A percentile compares a stretch with the other conserved stretches of the same genome.
These are phyloP conservation scores for Tangara arthus DNA, from an alignment of 2,797 vertebrate species.

Conservation along the genomic window DNA sequence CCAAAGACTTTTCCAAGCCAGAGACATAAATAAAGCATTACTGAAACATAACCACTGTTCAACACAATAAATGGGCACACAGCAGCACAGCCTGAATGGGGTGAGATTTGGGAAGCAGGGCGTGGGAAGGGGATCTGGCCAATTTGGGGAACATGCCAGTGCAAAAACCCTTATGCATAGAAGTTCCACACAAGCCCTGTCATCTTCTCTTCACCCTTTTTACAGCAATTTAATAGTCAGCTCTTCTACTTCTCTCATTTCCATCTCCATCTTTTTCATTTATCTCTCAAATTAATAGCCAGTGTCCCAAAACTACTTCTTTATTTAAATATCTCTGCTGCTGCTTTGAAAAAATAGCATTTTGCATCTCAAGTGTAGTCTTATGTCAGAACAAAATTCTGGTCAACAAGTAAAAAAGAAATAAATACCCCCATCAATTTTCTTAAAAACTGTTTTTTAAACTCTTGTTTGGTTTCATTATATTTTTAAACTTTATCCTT, in stretches of 20 bases:
- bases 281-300: neutral
- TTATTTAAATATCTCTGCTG: neutral
- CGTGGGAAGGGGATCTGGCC: neutral
- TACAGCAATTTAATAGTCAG: neutral
- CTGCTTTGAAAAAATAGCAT: neutral
- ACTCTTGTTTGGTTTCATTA: neutral
- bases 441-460: neutral
- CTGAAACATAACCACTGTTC: neutral
- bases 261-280: neutral
- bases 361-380: neutral
- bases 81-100: neutral
- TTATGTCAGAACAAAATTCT: neutral
- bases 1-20: slow-evolving; percentile 30
- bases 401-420: neutral
- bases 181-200: neutral
- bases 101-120: neutral
- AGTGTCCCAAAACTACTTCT: neutral
- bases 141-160: neutral
- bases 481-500: neutral
- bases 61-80: neutral
- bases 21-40: neutral
- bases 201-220: neutral
- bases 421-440: neutral
- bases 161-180: neutral
- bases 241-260: neutral